Evolutionary conservation across 30 jellyfish, hydroid and myxozoan genomes (phyloP).

Genomic region (Aurelia aurita): DNA sequence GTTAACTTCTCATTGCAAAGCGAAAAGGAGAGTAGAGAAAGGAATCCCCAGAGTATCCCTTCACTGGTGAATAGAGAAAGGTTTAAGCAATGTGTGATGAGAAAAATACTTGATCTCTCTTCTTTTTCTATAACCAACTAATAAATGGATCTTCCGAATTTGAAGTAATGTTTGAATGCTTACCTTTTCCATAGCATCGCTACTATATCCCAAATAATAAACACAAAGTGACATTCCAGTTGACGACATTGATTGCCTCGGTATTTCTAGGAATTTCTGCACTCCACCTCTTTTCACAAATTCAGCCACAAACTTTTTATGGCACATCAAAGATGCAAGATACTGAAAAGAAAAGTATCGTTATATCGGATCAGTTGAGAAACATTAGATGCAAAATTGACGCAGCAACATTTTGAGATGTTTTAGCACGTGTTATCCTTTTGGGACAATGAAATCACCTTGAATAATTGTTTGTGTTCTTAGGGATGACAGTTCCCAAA

Average conservation of each 20-base stretch:
- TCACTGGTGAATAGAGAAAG: too few relatives aligned
- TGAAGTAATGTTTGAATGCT: neutral
- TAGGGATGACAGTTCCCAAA: too few relatives aligned
- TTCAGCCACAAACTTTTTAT: constrained; percentile 86
- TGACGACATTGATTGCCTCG: constrained; percentile 85
- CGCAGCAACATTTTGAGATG: too few relatives aligned
- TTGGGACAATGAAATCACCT: too few relatives aligned
- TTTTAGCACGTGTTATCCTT: too few relatives aligned
- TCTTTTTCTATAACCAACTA: too few relatives aligned
- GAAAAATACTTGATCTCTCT: too few relatives aligned
- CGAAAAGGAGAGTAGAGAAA: neutral
- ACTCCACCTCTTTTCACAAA: constrained; percentile 90
- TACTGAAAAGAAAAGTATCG: constrained; percentile 43
- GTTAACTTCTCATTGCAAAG: neutral
- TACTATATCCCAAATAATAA: constrained; percentile 76
- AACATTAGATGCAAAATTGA: too few relatives aligned
- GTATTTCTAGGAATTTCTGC: constrained; percentile 84
- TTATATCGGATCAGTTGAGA: neutral
- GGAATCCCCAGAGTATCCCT: neutral
- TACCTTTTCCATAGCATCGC: constrained; percentile 94
- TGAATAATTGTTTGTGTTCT: too few relatives aligned
- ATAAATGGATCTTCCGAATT: too few relatives aligned
- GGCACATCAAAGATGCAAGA: constrained; percentile 87
- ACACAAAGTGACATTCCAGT: constrained; percentile 86
- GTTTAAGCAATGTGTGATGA: too few relatives aligned